Evolutionary conservation across 2,113 vertebrate genomes (phyloP).

Genomic region (Bos indicus): DNA sequence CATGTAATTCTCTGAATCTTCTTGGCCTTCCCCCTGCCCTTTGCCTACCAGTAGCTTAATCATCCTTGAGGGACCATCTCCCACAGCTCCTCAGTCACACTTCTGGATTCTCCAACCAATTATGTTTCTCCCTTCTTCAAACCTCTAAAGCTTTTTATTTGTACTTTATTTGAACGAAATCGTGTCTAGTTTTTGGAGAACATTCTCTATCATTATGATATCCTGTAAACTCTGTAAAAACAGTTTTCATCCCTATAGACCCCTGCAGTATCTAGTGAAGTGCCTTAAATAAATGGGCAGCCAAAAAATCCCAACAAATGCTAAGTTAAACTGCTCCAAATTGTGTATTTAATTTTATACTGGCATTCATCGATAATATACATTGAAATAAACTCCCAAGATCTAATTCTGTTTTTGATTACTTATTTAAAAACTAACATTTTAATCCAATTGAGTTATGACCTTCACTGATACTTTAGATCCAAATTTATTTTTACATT

Average conservation of each 20-base stretch:
- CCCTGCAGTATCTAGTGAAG: background rate
- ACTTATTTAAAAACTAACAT: slow-evolving; percentile 33
- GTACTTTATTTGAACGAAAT: slow-evolving; percentile 1
- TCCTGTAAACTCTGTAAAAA: background rate
- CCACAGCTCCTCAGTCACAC: background rate
- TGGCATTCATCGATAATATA: background rate
- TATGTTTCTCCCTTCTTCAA: background rate
- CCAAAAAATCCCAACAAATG: slow-evolving; percentile 30
- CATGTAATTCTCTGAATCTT: background rate
- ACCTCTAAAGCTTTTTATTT: background rate
- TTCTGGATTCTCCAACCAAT: background rate
- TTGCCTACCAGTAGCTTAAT: background rate
- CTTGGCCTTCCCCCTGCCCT: background rate
- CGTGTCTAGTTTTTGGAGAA: background rate
- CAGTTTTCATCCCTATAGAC: slow-evolving; percentile 4
- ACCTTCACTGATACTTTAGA: background rate
- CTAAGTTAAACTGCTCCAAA: slow-evolving; percentile 33
- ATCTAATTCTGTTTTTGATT: slow-evolving; percentile 10
- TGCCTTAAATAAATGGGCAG: background rate
- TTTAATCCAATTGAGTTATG: background rate
- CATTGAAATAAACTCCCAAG: slow-evolving; percentile 21
- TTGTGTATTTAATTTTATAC: slow-evolving; percentile 20
- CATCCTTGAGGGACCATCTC: background rate
- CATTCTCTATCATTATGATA: slow-evolving; percentile 5
- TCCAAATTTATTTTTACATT: slow-evolving; percentile 8